Evolutionary conservation across 2,797 vertebrate species (phyloP), one percentile per base, ranked within the genome.

Genomic region (Sciaenops ocellatus): DNA sequence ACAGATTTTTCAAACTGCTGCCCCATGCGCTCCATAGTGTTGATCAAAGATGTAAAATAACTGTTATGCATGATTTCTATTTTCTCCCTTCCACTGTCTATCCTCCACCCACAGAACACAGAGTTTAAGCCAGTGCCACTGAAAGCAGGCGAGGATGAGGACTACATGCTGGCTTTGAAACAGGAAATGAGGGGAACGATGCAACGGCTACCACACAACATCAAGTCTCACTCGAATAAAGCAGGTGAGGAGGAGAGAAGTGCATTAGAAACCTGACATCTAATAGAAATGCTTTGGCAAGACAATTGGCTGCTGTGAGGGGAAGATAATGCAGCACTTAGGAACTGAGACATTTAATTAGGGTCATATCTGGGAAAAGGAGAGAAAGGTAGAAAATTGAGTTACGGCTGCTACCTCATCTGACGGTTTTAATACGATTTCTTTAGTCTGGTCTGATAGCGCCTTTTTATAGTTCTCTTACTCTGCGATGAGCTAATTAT

Each of bases 161-260:
- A 97, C 82, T 98, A 98, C 87, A 96, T 98, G 95, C 90, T 98
- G 89, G 96, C 96, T 82, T 93, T 98, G 90, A 98, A 99, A 89
- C 97, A 98, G 93, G 97, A 98, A 90, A 88, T 98, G 91, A 96
- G 97, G 90, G 95, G 89, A 85, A 88, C 95, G 6, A 96, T 96
- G 96, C 96, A 95, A 83, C 91, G 86, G 76, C 93, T 94, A 60
- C 97, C 96, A 1, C 96, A 96, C 89, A 96, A 96, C 91, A 93
- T 98, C 84, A 92, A 94, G 80, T 71, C 86, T 52, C 79, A 73
- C 4, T 72, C 90, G 51, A 89, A 90, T 56, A 95, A 89, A 78
- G 83, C 94, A 93, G 96, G 97, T 97, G 84, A 88, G 93, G 80
- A 41, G 30, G 60, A 71, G 65, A 75, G 79, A 3, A 52, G 20